These are phyloP conservation scores for Bettongia penicillata DNA, from an alignment of 2,113 vertebrate species.

Conservation along the genomic window DNA sequence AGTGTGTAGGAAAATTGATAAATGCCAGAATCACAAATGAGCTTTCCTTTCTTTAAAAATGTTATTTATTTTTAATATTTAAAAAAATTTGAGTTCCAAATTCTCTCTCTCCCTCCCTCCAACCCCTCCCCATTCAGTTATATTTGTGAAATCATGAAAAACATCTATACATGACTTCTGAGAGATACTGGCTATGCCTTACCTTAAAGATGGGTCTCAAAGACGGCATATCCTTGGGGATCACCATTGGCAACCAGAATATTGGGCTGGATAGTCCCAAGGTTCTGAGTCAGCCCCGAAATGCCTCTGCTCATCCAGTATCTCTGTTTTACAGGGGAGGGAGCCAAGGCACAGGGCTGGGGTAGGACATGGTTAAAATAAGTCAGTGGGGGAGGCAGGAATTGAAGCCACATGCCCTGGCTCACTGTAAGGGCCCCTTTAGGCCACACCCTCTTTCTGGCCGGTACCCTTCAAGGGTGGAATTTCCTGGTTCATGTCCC, in stretches of 20 bases:
- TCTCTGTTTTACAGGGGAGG: neutral
- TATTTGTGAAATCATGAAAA: neutral
- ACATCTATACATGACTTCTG: neutral
- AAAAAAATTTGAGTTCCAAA: neutral
- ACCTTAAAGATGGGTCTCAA: neutral
- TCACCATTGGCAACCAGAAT: neutral
- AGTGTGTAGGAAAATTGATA: neutral
- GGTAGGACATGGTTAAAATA: neutral
- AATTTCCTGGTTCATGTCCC: neutral
- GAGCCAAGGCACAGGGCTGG: neutral
- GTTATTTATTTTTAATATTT: neutral
- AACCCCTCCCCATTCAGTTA: neutral
- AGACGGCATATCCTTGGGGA: neutral
- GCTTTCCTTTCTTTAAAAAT: neutral
- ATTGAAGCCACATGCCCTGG: neutral
- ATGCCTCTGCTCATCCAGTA: neutral
- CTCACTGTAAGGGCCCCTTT: neutral
- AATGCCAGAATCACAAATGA: neutral
- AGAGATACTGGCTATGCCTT: neutral
- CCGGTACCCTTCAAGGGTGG: neutral
- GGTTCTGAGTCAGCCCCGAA: neutral
- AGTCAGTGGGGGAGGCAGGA: conserved; percentile 1
- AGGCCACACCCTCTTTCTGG: neutral
- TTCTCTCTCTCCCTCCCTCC: neutral
- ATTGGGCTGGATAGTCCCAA: neutral